These are phyloP conservation scores for Athalia cordata DNA, from an alignment of 2,888 invertebrate species.

Conservation along the genomic window DNA sequence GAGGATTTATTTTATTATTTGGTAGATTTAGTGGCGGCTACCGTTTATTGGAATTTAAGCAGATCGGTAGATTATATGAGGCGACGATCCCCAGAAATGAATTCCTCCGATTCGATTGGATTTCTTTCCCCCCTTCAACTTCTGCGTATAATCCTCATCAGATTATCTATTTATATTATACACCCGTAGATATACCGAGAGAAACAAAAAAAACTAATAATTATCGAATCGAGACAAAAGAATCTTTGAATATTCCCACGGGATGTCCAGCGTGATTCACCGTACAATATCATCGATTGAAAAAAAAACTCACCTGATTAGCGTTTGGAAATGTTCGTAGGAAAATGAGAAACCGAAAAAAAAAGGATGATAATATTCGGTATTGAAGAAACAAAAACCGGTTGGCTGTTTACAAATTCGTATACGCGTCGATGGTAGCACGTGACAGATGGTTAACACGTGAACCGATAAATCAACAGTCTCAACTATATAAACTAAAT, in stretches of 20 bases:
- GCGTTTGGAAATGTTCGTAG: background rate
- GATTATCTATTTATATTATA: too few species aligned
- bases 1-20: slow-evolving; percentile 65
- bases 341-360: too few species aligned
- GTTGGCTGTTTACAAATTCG: slow-evolving; percentile 39
- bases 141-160: background rate
- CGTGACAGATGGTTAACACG: slow-evolving; percentile 41
- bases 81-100: slow-evolving; percentile 41
- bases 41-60: slow-evolving; percentile 61
- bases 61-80: slow-evolving; percentile 59
- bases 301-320: too few species aligned
- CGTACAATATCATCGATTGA: too few species aligned
- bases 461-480: slow-evolving; percentile 47
- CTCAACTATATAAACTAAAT: slow-evolving; percentile 46
- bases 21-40: slow-evolving; percentile 63
- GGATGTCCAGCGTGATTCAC: background rate
- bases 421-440: slow-evolving; percentile 29
- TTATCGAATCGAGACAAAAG: slow-evolving; percentile 30
- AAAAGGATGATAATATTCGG: background rate
- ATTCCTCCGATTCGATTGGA: slow-evolving; percentile 37
- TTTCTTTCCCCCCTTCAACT: background rate
- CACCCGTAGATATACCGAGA: too few species aligned
- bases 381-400: background rate
- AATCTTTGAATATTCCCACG: slow-evolving; percentile 28
- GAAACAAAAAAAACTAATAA: slow-evolving; percentile 23